Percentiles rank a stretch among this genome's conserved stretches.
These are phyloP conservation scores for Nasonovia ribisnigri DNA, from an alignment of 2,888 invertebrate species.

Conservation along the genomic window DNA sequence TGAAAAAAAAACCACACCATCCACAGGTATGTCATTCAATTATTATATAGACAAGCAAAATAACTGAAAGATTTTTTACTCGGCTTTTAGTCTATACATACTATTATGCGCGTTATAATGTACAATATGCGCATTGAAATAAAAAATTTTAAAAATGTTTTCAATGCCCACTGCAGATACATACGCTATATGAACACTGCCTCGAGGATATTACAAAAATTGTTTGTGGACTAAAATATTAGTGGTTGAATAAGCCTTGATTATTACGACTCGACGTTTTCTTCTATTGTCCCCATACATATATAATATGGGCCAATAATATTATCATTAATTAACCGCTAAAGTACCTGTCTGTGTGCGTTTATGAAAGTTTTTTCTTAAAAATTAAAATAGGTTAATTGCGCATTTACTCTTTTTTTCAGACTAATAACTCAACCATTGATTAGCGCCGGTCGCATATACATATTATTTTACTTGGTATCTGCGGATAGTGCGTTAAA, in stretches of 20 bases:
- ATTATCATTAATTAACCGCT: conserved; percentile 28
- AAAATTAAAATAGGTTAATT: conserved; percentile 42
- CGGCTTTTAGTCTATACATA: neutral
- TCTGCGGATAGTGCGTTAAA: conserved; percentile 1
- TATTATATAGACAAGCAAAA: neutral
- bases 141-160: neutral
- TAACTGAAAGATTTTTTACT: neutral
- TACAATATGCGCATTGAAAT: neutral
- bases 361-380: conserved; percentile 43
- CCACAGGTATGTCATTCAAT: neutral
- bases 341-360: neutral
- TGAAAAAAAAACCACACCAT: neutral
- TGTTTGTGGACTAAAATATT: conserved; percentile 7
- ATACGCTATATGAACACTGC: neutral
- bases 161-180: neutral
- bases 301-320: conserved; percentile 24
- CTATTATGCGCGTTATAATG: neutral
- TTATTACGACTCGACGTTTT: conserved; percentile 48
- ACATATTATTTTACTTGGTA: neutral
- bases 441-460: neutral
- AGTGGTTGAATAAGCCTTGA: conserved; percentile 44
- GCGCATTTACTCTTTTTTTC: conserved; percentile 42
- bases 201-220: neutral
- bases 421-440: conserved; percentile 32
- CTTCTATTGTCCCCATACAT: conserved; percentile 35